These are phyloP conservation scores for Nymphalis c-album DNA, from an alignment of 2,888 invertebrate species.

Conservation along the genomic window DNA sequence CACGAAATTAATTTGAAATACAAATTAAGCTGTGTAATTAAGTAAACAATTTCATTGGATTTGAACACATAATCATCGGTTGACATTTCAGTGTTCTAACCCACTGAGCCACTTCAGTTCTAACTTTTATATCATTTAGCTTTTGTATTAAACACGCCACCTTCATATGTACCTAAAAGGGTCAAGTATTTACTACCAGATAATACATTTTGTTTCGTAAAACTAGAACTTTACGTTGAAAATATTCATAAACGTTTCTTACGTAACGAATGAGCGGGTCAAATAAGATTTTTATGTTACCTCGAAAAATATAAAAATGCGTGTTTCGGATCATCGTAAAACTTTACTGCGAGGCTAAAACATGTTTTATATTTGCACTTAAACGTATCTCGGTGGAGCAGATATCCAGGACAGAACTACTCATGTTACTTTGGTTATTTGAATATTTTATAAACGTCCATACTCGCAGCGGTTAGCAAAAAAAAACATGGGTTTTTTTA, in stretches of 20 bases:
- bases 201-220: slow-evolving; percentile 2
- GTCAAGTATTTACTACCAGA: neutral
- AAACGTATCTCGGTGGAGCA: slow-evolving; percentile 39
- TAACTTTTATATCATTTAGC: too few species aligned
- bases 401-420: slow-evolving; percentile 21
- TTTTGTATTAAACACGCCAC: neutral
- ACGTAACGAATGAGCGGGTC: slow-evolving; percentile 30
- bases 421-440: slow-evolving; percentile 16
- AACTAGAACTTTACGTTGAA: slow-evolving; percentile 22
- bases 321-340: slow-evolving; percentile 44
- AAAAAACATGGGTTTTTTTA: slow-evolving; percentile 5
- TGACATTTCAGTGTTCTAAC: too few species aligned
- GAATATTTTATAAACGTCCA: slow-evolving; percentile 30
- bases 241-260: slow-evolving; percentile 25
- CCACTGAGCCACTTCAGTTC: too few species aligned
- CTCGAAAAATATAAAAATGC: slow-evolving; percentile 41
- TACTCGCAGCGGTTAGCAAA: slow-evolving; percentile 5
- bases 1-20: too few species aligned
- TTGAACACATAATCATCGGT: too few species aligned
- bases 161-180: neutral
- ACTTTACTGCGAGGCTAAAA: slow-evolving; percentile 43
- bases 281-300: slow-evolving; percentile 42
- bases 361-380: slow-evolving; percentile 43
- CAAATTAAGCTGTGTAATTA: too few species aligned
- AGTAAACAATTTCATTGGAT: too few species aligned